A percentile compares a stretch with the other conserved stretches of the same genome.
These are phyloP conservation scores for Styela clava DNA, from an alignment of 23 tunicate species.

Conservation along the genomic window DNA sequence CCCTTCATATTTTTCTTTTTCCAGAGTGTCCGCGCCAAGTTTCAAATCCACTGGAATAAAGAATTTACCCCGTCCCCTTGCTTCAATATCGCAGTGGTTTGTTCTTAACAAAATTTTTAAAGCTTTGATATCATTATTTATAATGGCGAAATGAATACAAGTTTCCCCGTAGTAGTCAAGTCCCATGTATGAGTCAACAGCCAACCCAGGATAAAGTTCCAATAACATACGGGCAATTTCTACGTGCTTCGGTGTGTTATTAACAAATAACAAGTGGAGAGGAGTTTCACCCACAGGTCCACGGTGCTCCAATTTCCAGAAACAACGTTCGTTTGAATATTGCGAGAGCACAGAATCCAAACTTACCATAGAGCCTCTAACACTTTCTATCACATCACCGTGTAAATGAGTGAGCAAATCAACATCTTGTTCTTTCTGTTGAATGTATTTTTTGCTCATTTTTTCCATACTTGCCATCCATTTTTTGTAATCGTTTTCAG, in stretches of 20 bases:
- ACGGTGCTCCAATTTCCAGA: slow-evolving; percentile 74
- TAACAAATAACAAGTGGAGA: slow-evolving; percentile 68
- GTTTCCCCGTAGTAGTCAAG: slow-evolving; percentile 82
- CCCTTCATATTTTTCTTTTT: slow-evolving; percentile 75
- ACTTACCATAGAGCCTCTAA: slow-evolving; percentile 20
- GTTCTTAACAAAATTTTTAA: slow-evolving; percentile 59
- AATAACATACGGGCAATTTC: slow-evolving; percentile 53
- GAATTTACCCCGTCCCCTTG: slow-evolving; percentile 80
- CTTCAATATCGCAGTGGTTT: slow-evolving; percentile 48
- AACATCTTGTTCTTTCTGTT: slow-evolving; percentile 28
- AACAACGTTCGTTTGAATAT: slow-evolving; percentile 27
- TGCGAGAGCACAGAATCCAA: slow-evolving; percentile 45
- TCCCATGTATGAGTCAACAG: slow-evolving; percentile 76
- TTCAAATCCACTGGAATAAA: slow-evolving; percentile 80
- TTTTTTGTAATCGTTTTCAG: slow-evolving; percentile 45
- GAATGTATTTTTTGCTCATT: slow-evolving; percentile 18
- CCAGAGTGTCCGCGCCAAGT: slow-evolving; percentile 61
- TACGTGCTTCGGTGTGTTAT: slow-evolving; percentile 58
- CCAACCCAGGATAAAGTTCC: slow-evolving; percentile 65
- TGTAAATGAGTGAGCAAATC: neutral
- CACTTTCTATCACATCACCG: slow-evolving; percentile 8
- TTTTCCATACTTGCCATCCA: slow-evolving; percentile 40
- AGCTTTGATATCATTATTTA: slow-evolving; percentile 61
- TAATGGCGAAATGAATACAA: slow-evolving; percentile 81
- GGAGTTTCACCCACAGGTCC: slow-evolving; percentile 97